These are phyloP conservation scores for Premnoplex brunnescens DNA, from an alignment of 2,797 vertebrate genomes.

Conservation along the genomic window DNA sequence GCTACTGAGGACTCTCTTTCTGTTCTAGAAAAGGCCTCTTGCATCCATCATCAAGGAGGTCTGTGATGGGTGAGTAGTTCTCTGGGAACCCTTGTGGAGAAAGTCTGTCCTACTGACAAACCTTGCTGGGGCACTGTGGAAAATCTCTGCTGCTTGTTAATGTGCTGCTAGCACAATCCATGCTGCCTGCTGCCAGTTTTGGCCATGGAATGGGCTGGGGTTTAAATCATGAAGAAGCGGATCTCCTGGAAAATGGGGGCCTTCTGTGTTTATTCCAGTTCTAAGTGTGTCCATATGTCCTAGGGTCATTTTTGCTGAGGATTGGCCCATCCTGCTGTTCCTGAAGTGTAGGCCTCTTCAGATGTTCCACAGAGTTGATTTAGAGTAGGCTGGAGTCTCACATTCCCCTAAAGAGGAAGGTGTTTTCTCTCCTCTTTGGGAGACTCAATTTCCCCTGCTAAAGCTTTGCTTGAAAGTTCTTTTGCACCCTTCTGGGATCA, in stretches of 20 bases:
- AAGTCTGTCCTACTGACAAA: background rate
- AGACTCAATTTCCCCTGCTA: background rate
- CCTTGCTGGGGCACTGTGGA: background rate
- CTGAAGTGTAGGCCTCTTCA: background rate
- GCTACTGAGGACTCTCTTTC: conserved; percentile 29
- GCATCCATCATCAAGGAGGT: conserved; percentile 96
- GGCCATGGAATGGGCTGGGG: background rate
- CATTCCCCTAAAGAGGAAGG: background rate
- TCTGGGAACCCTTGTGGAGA: background rate
- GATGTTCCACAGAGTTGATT: background rate
- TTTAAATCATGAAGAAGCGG: background rate
- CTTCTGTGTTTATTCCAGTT: background rate
- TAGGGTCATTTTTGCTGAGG: background rate
- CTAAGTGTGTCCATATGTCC: background rate
- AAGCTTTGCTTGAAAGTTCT: background rate
- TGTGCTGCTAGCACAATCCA: background rate
- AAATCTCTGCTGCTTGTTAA: background rate
- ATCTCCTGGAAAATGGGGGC: background rate
- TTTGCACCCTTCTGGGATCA: background rate
- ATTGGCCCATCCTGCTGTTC: background rate
- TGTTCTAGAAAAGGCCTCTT: conserved; percentile 90
- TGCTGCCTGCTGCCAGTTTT: background rate
- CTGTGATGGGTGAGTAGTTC: conserved; percentile 91
- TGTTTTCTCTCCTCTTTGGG: background rate
- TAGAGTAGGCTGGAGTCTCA: background rate